Percentiles rank a stretch among this genome's conserved stretches.
Evolutionary conservation across 2,113 vertebrate species (phyloP).

Genomic region (Ailurus styani): DNA sequence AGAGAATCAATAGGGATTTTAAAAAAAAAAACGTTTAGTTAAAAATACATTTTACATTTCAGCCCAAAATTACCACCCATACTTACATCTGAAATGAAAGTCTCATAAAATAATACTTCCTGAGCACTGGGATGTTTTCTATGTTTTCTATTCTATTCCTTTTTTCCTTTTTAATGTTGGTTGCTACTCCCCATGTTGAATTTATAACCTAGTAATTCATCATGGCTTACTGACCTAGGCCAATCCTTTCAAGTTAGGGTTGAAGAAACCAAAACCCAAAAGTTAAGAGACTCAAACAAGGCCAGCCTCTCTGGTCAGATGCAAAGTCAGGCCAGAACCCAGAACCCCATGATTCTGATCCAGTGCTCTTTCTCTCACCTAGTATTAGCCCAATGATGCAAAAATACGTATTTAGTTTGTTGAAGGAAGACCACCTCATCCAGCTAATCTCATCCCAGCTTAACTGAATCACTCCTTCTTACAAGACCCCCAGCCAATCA

Average conservation of each 20-base stretch:
- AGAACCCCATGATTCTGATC: too few relatives aligned
- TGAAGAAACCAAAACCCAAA: not conserved
- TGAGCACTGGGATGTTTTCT: not conserved
- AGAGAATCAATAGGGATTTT: too few relatives aligned
- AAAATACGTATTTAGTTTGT: not conserved
- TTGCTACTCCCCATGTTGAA: not conserved
- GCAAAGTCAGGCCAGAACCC: not conserved
- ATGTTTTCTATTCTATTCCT: not conserved
- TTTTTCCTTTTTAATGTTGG: not conserved
- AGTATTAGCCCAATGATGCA: not conserved
- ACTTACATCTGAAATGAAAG: not conserved
- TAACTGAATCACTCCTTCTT: not conserved
- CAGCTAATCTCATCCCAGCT: too few relatives aligned
- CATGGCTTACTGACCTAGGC: not conserved
- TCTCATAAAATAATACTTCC: not conserved
- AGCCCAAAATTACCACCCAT: not conserved
- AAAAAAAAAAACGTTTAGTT: too few relatives aligned
- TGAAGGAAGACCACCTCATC: not conserved
- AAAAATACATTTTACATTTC: not conserved
- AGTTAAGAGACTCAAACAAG: not conserved
- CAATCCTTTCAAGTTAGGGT: not conserved
- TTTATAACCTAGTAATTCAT: not conserved
- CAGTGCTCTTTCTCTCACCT: not conserved
- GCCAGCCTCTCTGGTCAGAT: not conserved
- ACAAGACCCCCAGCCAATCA: not conserved